Evolutionary conservation across 2,888 invertebrate species (phyloP).

Genomic region (Acheta domesticus): DNA sequence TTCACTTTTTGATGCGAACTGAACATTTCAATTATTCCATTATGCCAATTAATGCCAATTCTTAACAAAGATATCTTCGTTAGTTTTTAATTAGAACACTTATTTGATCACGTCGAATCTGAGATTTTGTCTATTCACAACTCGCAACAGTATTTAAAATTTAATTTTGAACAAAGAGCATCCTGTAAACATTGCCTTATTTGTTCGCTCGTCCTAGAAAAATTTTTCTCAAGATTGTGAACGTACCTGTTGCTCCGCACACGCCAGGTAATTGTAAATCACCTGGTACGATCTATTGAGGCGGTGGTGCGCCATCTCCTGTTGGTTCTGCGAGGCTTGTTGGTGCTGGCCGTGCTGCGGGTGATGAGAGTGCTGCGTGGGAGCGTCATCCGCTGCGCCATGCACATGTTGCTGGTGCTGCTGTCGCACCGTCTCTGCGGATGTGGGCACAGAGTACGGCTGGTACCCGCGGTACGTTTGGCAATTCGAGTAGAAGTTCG

Average conservation of each 20-base stretch:
- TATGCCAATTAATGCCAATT: no score
- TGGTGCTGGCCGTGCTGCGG: background rate
- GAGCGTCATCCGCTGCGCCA: background rate
- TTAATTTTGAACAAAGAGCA: background rate
- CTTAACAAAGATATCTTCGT: no score
- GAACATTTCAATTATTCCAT: no score
- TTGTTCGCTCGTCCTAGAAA: background rate
- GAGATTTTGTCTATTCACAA: no score
- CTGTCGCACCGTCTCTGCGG: slow-evolving; percentile 19
- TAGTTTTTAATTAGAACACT: background rate
- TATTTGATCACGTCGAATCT: background rate
- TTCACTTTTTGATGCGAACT: no score
- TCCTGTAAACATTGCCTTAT: background rate
- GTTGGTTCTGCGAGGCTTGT: slow-evolving; percentile 21
- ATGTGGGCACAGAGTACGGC: background rate
- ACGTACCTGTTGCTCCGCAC: slow-evolving; percentile 33
- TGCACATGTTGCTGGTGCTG: background rate
- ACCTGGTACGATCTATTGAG: slow-evolving; percentile 29
- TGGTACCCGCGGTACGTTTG: background rate
- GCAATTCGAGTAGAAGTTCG: background rate
- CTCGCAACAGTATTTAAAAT: background rate
- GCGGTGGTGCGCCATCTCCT: slow-evolving; percentile 19
- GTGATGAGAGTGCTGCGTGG: background rate
- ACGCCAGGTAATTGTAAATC: slow-evolving; percentile 33
- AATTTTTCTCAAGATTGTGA: background rate